Evolutionary conservation across 2,113 vertebrate genomes (phyloP), one percentile per base, ranked within the genome.

Genomic region (Petrocephalus zakoni): DNA sequence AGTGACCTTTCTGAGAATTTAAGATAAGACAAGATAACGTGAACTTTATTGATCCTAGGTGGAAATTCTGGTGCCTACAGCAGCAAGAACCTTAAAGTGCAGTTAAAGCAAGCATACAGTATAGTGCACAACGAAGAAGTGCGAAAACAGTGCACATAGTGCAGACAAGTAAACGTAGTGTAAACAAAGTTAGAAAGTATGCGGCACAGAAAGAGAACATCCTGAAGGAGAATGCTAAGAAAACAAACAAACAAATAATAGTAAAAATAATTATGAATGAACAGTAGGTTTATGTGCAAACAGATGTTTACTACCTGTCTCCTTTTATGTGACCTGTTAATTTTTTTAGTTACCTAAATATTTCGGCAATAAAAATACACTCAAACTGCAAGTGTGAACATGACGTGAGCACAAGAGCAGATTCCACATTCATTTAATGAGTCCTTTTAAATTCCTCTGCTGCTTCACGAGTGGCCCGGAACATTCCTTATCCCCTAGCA

Each of bases 401-500:
- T 22, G 68, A 82, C 52, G 42, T 25, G 11, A 58, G 85, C 29
- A 49, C 47, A 53, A n/a, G 19, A 29, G 55, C 29, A 22, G 72
- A 82, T 37, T 78, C 47, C 87, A 21, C 72, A 8, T 88, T 81
- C 52, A 86, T 81, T 81, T 88, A 56, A 82, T 11, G 51, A 82
- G 47, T 72, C 49, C 68, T 88, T 88, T 53, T 55, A 88, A 82
- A 88, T 81, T 88, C 87, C 29, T 82, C 2, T 13, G 51, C 75
- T 72, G 53, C 72, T 88, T 55, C 72, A 5, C 15, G 25, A 56
- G 75, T 88, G 51, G 47, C 87, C 37, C 2, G 15, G 52, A 42
- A 88, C 87, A 82, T 82, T 88, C 87, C 72, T 88, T 21, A 53
- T 19, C 51, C 11, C 34, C 34, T 82, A 53, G 9, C 52, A 4